Evolutionary conservation across 2,888 invertebrate genomes (phyloP).

Genomic region (Nudaria mundana): DNA sequence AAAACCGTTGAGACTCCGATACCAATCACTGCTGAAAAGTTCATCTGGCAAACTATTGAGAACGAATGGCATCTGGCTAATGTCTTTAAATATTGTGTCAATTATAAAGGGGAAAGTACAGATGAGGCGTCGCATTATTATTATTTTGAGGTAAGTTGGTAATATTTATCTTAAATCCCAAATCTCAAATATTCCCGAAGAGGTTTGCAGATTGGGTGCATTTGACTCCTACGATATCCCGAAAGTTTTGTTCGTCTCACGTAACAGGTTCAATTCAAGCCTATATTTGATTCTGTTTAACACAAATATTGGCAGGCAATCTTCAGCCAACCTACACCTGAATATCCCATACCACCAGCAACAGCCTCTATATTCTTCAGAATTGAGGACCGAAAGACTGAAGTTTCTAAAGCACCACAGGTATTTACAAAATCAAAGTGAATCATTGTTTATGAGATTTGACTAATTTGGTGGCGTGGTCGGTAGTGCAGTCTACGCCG

Average conservation of each 20-base stretch:
- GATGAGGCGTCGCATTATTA: constrained; percentile 58
- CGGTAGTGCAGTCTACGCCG: no score
- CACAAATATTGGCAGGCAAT: constrained; percentile 47
- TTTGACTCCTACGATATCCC: no score
- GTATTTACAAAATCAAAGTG: no score
- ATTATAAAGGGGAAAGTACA: constrained; percentile 42
- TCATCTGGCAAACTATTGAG: constrained; percentile 53
- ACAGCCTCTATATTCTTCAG: constrained; percentile 65
- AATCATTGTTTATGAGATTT: no score
- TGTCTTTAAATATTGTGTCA: constrained; percentile 46
- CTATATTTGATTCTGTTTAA: no score
- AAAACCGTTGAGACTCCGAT: constrained; percentile 42
- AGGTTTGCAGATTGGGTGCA: no score
- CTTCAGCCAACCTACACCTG: constrained; percentile 64
- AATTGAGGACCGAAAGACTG: constrained; percentile 52
- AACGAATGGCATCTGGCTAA: constrained; percentile 53
- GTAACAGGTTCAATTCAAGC: no score
- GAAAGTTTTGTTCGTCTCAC: no score
- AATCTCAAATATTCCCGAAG: no score
- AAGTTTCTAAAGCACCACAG: constrained; percentile 41
- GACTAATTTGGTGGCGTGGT: no score
- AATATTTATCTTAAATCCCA: no score
- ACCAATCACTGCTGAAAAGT: constrained; percentile 41
- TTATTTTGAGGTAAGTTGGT: constrained; percentile 60
- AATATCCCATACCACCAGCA: constrained; percentile 67